These are phyloP conservation scores for Phrynosoma platyrhinos DNA, from an alignment of 2,113 vertebrate species.

Conservation along the genomic window DNA sequence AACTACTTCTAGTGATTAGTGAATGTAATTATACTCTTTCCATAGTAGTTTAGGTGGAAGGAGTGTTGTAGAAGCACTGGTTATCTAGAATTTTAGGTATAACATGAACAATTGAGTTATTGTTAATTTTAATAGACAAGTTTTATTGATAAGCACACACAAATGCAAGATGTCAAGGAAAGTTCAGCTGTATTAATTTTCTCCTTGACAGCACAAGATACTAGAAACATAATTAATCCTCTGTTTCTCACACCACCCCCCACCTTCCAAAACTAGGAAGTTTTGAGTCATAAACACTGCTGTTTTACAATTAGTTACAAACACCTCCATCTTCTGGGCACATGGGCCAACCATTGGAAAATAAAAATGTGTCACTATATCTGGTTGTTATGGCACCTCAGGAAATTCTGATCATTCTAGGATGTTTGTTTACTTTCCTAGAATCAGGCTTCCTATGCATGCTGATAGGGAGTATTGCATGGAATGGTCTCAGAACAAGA, in stretches of 20 bases:
- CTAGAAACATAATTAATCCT: conserved; percentile 41
- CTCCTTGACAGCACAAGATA: conserved; percentile 40
- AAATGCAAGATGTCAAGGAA: conserved; percentile 33
- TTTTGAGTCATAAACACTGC: not conserved
- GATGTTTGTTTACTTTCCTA: not conserved
- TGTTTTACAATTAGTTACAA: not conserved
- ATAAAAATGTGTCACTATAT: not conserved
- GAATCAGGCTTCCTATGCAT: not conserved
- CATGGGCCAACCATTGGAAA: not conserved
- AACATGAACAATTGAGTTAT: conserved; percentile 34
- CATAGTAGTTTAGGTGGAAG: not conserved
- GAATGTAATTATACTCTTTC: not conserved
- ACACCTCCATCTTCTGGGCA: not conserved
- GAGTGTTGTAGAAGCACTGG: conserved; percentile 14
- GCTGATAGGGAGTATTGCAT: not conserved
- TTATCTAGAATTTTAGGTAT: conserved; percentile 40
- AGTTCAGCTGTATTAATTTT: conserved; percentile 52
- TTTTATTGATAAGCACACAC: conserved; percentile 38
- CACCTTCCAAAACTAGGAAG: not conserved
- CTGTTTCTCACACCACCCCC: conserved; percentile 15
- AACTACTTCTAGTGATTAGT: conserved; percentile 2
- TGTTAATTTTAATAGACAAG: conserved; percentile 33
- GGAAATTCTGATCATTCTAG: not conserved
- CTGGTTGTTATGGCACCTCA: not conserved
- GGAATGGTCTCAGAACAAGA: too few species aligned